Percentiles rank a stretch among this genome's conserved stretches.
Evolutionary conservation across 1,140 invertebrate genomes (phyloP).

Genomic region (Papilio aristodemus): DNA sequence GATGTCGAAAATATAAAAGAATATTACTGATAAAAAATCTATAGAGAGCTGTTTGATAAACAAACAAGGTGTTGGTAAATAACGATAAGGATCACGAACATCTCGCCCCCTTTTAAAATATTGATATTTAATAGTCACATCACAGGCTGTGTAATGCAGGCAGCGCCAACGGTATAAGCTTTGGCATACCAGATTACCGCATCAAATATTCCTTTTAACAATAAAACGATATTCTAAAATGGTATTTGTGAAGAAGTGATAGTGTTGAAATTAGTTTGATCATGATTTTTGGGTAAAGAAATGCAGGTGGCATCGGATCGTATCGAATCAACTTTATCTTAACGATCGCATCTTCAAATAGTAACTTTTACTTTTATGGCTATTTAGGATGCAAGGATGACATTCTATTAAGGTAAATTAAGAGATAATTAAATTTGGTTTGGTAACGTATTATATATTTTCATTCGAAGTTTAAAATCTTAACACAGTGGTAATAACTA

Average conservation of each 20-base stretch:
- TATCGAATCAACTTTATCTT: constrained; percentile 67
- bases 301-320: constrained; percentile 68
- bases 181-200: constrained; percentile 75
- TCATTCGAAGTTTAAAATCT: background rate
- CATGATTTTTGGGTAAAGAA: constrained; percentile 44
- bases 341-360: constrained; percentile 74
- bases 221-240: constrained; percentile 37
- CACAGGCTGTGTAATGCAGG: constrained; percentile 69
- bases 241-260: constrained; percentile 12
- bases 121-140: constrained; percentile 75
- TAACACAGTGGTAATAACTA: background rate
- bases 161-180: constrained; percentile 62
- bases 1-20: constrained; percentile 58
- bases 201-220: constrained; percentile 69
- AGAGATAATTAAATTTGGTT: constrained; percentile 26
- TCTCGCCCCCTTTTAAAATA: constrained; percentile 72
- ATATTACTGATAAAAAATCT: constrained; percentile 58
- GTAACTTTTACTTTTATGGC: constrained; percentile 76
- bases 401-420: constrained; percentile 24
- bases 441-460: background rate
- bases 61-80: constrained; percentile 74
- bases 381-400: constrained; percentile 61
- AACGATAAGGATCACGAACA: constrained; percentile 65
- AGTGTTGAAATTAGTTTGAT: constrained; percentile 29
- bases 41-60: constrained; percentile 54